phyloP scores from a whole-genome alignment of 2,888 invertebrate genomes.

The Lissocephala sabroskyi region DNA sequence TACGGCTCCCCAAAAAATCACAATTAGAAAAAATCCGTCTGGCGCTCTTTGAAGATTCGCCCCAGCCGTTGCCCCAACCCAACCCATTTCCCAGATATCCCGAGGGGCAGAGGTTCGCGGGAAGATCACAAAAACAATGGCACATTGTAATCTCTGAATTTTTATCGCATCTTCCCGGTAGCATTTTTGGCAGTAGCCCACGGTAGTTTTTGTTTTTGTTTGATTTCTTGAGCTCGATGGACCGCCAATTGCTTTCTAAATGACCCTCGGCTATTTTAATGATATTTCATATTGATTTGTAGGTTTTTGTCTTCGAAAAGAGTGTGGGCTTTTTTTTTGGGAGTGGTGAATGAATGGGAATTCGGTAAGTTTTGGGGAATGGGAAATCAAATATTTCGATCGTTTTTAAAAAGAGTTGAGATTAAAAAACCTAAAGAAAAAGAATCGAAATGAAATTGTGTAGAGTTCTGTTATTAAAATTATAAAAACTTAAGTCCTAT shows the following conservation, averaged over 20 bases:
- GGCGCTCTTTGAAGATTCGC: slow-evolving; percentile 21
- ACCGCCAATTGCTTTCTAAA: slow-evolving; percentile 64
- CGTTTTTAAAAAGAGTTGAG: too few species aligned
- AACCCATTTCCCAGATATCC: slow-evolving; percentile 16
- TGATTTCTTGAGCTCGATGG: slow-evolving; percentile 20
- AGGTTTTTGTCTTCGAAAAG: slow-evolving; percentile 1
- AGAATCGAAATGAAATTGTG: too few species aligned
- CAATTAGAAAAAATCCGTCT: too few species aligned
- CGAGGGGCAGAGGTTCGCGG: background rate
- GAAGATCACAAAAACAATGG: slow-evolving; percentile 47
- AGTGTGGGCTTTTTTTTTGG: too few species aligned
- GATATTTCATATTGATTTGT: slow-evolving; percentile 49
- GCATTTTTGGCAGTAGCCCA: slow-evolving; percentile 57
- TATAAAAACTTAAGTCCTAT: too few species aligned
- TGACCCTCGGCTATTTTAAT: slow-evolving; percentile 50
- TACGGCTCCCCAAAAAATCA: too few species aligned
- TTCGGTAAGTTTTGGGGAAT: too few species aligned
- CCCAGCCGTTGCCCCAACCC: slow-evolving; percentile 9
- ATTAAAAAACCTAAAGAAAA: too few species aligned
- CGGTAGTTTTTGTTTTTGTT: slow-evolving; percentile 41
- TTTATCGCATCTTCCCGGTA: slow-evolving; percentile 58
- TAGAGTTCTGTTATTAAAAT: too few species aligned
- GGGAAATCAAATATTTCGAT: too few species aligned
- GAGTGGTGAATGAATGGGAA: too few species aligned
- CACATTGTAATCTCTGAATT: slow-evolving; percentile 43